Percentiles rank a stretch among this genome's conserved stretches.
phyloP scores from a whole-genome alignment of 1,140 invertebrate species.

The Himalopsyche phryganea region DNA sequence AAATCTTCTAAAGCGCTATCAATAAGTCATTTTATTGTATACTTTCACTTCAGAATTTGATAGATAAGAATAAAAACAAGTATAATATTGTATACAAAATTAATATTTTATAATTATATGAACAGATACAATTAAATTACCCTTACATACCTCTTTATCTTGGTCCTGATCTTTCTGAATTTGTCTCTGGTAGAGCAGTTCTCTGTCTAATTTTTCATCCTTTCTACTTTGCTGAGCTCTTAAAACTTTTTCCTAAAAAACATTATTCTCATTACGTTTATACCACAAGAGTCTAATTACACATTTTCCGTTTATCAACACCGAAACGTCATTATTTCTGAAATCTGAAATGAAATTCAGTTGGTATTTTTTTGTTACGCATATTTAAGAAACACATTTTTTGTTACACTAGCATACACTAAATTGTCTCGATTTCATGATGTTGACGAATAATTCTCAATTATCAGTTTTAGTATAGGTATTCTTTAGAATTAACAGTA shows the following conservation, averaged over 20 bases:
- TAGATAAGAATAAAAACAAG: not conserved
- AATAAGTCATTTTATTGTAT: too few species aligned
- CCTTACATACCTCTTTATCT: slow-evolving; percentile 22
- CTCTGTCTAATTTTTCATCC: slow-evolving; percentile 26
- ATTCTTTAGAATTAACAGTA: too few species aligned
- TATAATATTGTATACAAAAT: not conserved
- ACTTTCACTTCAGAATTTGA: too few species aligned
- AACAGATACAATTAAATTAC: too few species aligned
- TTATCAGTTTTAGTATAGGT: too few species aligned
- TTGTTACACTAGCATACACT: not conserved
- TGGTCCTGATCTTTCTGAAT: slow-evolving; percentile 22
- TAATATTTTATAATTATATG: too few species aligned
- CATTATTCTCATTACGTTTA: not conserved
- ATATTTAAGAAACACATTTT: not conserved
- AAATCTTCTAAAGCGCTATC: too few species aligned
- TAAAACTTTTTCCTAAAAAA: slow-evolving; percentile 22
- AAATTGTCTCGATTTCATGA: not conserved
- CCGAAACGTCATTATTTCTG: not conserved
- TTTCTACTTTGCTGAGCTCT: slow-evolving; percentile 16
- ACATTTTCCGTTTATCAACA: not conserved
- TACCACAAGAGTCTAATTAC: not conserved
- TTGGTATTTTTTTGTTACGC: not conserved
- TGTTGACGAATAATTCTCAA: too few species aligned
- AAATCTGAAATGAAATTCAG: not conserved
- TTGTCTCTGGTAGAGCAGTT: slow-evolving; percentile 25